Conservation (phyloP, 2,888 invertebrate species). For the Megamerina dolium region DNA sequence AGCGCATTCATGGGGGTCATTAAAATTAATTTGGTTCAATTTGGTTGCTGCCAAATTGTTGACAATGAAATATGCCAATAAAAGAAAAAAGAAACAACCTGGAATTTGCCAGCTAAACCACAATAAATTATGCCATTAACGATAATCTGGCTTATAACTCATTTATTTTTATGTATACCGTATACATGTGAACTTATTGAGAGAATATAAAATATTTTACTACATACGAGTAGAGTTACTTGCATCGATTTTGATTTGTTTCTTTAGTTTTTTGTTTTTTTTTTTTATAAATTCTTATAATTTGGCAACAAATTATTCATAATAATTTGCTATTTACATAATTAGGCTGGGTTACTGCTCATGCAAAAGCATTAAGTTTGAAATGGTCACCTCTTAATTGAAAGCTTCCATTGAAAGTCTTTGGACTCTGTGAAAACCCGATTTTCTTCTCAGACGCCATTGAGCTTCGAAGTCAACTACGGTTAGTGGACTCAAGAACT, state of each 20-base stretch:
- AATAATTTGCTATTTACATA: background rate
- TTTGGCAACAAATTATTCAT: background rate
- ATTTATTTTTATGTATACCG: conserved; percentile 24
- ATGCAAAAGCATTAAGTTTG: background rate
- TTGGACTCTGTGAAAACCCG: too few species aligned
- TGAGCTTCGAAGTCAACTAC: too few species aligned
- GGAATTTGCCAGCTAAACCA: conserved; percentile 7
- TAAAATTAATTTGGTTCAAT: conserved; percentile 48
- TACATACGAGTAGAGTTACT: too few species aligned
- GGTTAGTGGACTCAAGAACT: too few species aligned
- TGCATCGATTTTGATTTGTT: too few species aligned
- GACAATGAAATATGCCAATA: conserved; percentile 40
- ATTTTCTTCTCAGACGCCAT: too few species aligned
- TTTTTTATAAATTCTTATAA: conserved; percentile 10
- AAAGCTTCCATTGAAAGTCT: too few species aligned
- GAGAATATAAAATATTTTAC: too few species aligned
- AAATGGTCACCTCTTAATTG: background rate
- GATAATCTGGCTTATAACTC: conserved; percentile 23
- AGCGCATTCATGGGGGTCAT: conserved; percentile 40
- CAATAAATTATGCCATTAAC: conserved; percentile 27
- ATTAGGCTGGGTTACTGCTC: background rate
- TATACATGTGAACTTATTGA: too few species aligned
- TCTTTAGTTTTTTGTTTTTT: background rate
- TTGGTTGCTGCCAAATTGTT: conserved; percentile 45
- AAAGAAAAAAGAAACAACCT: conserved; percentile 21